Conservation (phyloP, 2,797 vertebrate species). For the Lutjanus campechanus region DNA sequence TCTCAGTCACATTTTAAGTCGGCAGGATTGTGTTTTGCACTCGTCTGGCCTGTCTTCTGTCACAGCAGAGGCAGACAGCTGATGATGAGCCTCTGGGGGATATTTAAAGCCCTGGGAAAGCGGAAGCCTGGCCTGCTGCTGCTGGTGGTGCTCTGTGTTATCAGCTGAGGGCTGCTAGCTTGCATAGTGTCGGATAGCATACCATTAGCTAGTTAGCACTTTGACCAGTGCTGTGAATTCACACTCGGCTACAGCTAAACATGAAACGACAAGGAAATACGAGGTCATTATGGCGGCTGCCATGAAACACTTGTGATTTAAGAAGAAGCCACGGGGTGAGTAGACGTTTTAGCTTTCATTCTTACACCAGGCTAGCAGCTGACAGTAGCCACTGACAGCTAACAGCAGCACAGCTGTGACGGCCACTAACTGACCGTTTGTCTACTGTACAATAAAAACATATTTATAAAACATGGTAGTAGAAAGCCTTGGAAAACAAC, state of each 20-base stretch:
- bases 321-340: constrained; percentile 56
- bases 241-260: background rate
- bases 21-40: constrained; percentile 18
- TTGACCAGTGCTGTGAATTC: background rate
- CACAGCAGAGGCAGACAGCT: constrained; percentile 24
- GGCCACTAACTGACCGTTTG: too few species aligned
- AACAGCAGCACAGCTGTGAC: constrained; percentile 48
- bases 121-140: constrained; percentile 55
- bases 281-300: background rate
- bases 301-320: background rate
- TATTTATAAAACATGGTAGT: fast-evolving
- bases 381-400: constrained; percentile 35
- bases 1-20: background rate
- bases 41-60: background rate
- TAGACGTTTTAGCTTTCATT: background rate
- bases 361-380: background rate
- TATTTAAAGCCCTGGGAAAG: constrained; percentile 62
- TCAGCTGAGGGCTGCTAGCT: constrained; percentile 51
- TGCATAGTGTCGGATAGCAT: background rate
- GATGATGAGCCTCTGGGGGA: constrained; percentile 40
- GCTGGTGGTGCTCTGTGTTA: background rate
- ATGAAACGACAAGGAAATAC: constrained; percentile 27
- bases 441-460: background rate
- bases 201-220: constrained; percentile 16
- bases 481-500: fast-evolving